Conservation (phyloP, 2,888 invertebrate species). For the Drosophila sordidula region DNA sequence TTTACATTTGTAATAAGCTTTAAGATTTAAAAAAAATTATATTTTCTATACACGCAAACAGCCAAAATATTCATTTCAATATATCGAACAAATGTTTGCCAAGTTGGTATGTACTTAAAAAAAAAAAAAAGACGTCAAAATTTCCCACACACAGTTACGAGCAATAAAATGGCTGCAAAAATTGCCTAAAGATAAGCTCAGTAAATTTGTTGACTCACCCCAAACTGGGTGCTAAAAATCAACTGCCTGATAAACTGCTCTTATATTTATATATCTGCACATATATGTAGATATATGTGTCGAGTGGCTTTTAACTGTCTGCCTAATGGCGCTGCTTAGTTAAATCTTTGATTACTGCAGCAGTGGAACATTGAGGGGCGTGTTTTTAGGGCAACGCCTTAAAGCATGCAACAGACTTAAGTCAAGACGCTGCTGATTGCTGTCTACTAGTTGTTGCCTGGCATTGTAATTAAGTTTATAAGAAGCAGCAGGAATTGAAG, state of each 20-base stretch:
- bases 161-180: slow-evolving; percentile 7
- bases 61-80: too few species aligned
- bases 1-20: not conserved
- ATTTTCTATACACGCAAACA: not conserved
- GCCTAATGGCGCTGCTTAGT: slow-evolving; percentile 56
- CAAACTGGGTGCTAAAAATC: slow-evolving; percentile 9
- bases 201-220: not conserved
- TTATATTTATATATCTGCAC: slow-evolving; percentile 5
- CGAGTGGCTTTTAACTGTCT: slow-evolving; percentile 48
- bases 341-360: slow-evolving; percentile 50
- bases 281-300: not conserved
- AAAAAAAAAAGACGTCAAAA: not conserved
- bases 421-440: slow-evolving; percentile 5
- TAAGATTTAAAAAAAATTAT: not conserved
- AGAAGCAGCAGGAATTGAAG: slow-evolving; percentile 38
- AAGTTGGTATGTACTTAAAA: not conserved
- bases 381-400: slow-evolving; percentile 28
- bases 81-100: not conserved
- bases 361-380: slow-evolving; percentile 18
- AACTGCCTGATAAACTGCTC: slow-evolving; percentile 30
- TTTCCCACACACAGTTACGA: not conserved
- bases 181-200: slow-evolving; percentile 9
- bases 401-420: slow-evolving; percentile 42
- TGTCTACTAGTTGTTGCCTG: slow-evolving; percentile 19
- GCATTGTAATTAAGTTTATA: slow-evolving; percentile 72